Conservation (phyloP, 2,888 invertebrate genomes). For the Lypha dubia region DNA sequence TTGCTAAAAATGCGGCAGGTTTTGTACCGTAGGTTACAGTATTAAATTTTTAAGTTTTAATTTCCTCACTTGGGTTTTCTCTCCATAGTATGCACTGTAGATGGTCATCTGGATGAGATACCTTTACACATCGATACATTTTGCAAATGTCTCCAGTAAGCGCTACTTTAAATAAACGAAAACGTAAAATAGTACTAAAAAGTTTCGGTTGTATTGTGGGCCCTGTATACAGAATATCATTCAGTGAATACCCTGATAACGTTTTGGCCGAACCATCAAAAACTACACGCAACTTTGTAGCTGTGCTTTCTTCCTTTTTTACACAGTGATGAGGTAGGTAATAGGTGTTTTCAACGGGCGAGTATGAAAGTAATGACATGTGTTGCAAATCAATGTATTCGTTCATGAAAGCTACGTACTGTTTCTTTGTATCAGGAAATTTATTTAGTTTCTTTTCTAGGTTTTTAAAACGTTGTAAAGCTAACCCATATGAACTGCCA, state of each 20-base stretch:
- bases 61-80: slow-evolving; percentile 20
- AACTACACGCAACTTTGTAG: slow-evolving; percentile 48
- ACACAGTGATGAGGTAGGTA: slow-evolving; percentile 60
- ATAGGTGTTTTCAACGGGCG: neutral
- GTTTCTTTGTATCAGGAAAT: slow-evolving; percentile 36
- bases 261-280: slow-evolving; percentile 54
- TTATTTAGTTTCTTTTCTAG: slow-evolving; percentile 57
- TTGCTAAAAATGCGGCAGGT: slow-evolving; percentile 40
- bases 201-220: neutral
- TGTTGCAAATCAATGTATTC: slow-evolving; percentile 36
- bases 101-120: slow-evolving; percentile 56
- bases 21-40: slow-evolving; percentile 64
- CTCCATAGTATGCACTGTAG: slow-evolving; percentile 69
- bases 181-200: slow-evolving; percentile 55
- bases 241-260: slow-evolving; percentile 9
- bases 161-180: slow-evolving; percentile 58
- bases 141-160: slow-evolving; percentile 68
- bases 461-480: slow-evolving; percentile 31
- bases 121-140: slow-evolving; percentile 70
- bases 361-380: slow-evolving; percentile 30
- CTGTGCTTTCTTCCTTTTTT: slow-evolving; percentile 21
- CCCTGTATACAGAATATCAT: slow-evolving; percentile 18
- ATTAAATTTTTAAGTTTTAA: slow-evolving; percentile 50
- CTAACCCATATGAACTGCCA: slow-evolving; percentile 29
- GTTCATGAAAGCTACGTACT: slow-evolving; percentile 43